These are phyloP conservation scores for Selenia dentaria DNA, from an alignment of 2,888 invertebrate species.

Conservation along the genomic window DNA sequence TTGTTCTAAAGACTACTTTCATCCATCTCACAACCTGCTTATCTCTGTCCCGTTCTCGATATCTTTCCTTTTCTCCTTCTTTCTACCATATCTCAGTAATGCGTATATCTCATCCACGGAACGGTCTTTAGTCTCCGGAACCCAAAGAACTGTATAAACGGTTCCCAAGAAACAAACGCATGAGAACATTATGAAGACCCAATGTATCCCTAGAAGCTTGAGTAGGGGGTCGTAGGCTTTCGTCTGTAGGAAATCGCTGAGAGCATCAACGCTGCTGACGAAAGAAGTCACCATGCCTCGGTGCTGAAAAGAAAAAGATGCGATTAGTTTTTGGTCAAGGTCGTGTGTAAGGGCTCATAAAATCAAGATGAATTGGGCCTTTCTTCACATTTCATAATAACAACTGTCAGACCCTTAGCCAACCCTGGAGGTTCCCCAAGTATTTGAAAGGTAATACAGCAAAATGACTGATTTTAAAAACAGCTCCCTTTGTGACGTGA, in stretches of 20 bases:
- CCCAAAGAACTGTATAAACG: slow-evolving; percentile 71
- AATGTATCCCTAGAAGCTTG: slow-evolving; percentile 74
- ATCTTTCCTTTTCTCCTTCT: slow-evolving; percentile 72
- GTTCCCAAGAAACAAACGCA: slow-evolving; percentile 72
- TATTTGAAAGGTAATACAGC: no score
- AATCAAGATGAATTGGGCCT: no score
- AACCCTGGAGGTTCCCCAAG: no score
- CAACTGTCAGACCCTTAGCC: no score
- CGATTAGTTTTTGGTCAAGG: no score
- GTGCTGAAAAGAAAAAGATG: slow-evolving; percentile 56
- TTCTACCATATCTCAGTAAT: slow-evolving; percentile 60
- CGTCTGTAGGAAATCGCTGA: slow-evolving; percentile 76
- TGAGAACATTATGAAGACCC: slow-evolving; percentile 78
- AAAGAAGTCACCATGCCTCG: slow-evolving; percentile 77
- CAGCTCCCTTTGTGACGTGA: no score
- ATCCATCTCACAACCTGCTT: slow-evolving; percentile 61
- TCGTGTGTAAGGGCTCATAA: no score
- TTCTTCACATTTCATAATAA: no score
- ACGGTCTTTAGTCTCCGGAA: slow-evolving; percentile 74
- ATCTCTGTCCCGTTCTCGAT: slow-evolving; percentile 58
- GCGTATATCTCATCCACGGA: slow-evolving; percentile 74
- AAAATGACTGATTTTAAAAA: no score
- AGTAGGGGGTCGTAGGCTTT: slow-evolving; percentile 75
- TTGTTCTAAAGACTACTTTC: neutral
- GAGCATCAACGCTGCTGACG: slow-evolving; percentile 69